Evolutionary conservation across 64 coral and sea anemone species (phyloP).

Genomic region (Pocillopora damicornis): DNA sequence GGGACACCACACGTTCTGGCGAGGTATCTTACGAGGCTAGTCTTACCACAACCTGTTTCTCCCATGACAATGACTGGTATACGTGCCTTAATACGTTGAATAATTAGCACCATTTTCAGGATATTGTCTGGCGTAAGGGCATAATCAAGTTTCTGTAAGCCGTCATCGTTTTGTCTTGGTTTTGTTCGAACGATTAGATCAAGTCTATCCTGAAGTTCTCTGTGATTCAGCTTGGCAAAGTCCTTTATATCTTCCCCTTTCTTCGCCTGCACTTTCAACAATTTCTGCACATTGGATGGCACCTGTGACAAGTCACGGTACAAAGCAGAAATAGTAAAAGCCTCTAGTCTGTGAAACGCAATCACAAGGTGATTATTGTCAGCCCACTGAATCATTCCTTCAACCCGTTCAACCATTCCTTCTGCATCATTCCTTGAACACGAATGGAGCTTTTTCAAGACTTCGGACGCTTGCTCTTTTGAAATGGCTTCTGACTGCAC

Average conservation of each 20-base stretch:
- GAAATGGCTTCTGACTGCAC: slow-evolving; percentile 47
- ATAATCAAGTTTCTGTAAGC: slow-evolving; percentile 33
- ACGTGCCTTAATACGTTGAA: slow-evolving; percentile 74
- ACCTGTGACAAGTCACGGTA: slow-evolving; percentile 55
- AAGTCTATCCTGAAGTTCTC: slow-evolving; percentile 46
- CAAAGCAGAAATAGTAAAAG: slow-evolving; percentile 58
- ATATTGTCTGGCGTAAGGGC: slow-evolving; percentile 94
- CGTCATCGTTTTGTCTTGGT: slow-evolving; percentile 6
- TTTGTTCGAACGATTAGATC: slow-evolving; percentile 46
- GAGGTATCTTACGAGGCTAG: slow-evolving; percentile 63
- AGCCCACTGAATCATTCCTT: slow-evolving; percentile 88
- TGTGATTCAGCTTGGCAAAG: slow-evolving; percentile 39
- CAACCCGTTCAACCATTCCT: slow-evolving; percentile 68
- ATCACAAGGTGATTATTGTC: slow-evolving; percentile 73
- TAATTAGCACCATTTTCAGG: slow-evolving; percentile 88
- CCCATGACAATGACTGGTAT: slow-evolving; percentile 81
- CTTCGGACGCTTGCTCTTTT: slow-evolving; percentile 15
- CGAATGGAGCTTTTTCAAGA: slow-evolving; percentile 38
- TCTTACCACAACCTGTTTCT: slow-evolving; percentile 81
- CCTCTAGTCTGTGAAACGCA: slow-evolving; percentile 60
- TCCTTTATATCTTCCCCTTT: slow-evolving; percentile 24
- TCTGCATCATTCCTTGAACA: slow-evolving; percentile 36
- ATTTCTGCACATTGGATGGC: slow-evolving; percentile 53
- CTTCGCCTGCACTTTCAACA: slow-evolving; percentile 62
- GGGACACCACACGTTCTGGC: slow-evolving; percentile 47